Base-by-base conservation (phyloP, 1,140 invertebrate genomes). In the Elymnias hypermnestra region DNA sequence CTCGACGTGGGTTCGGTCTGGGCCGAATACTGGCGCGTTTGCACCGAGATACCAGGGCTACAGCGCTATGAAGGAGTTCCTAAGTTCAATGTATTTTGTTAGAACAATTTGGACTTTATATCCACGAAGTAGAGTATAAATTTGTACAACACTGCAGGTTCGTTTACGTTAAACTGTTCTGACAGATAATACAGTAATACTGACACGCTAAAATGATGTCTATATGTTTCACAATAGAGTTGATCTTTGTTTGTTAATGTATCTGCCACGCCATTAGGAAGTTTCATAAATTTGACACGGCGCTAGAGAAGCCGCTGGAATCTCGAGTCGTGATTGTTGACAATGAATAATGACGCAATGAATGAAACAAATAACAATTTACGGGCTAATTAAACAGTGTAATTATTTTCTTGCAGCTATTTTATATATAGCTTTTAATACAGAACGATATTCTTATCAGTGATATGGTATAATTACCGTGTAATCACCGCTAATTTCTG, bases 11-110 rank as follows among this genome's bases (percentile, higher is more conserved):
- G 63, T 58, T 75, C 71, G 65, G 63, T 72, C 54, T 59, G 58
- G 72, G 73, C 63, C 78, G 68, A 79, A 84, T 81, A 83, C 72
- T 84, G 81, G 81, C 81, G 81, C 76, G 77, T 78, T 84, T 67
- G 52, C 62, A 61, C 56, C 63, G 61, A 83, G 76, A 81, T 84
- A 84, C 81, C 71, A 84, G 76, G 77, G 67, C 68, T 57, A 53
- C 77, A 84, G 77, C 60, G 61, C 63, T 69, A 45, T 72, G 76
- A 79, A 83, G 78, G 81, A 82, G 81, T 84, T 78, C 28, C 73
- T 72, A 47, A 37, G 36, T 31, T 46, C 19, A 31, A 17, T 28
- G 9, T 8, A 3, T 22, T 3, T 9, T 15, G 8, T 41, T 33
- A 42, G 14, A 33, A 10, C 22, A 71, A 57, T 59, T 21, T 66